phyloP scores from a whole-genome alignment of 92 coral and sea anemone species.

The Epizoanthus illoricatus region DNA sequence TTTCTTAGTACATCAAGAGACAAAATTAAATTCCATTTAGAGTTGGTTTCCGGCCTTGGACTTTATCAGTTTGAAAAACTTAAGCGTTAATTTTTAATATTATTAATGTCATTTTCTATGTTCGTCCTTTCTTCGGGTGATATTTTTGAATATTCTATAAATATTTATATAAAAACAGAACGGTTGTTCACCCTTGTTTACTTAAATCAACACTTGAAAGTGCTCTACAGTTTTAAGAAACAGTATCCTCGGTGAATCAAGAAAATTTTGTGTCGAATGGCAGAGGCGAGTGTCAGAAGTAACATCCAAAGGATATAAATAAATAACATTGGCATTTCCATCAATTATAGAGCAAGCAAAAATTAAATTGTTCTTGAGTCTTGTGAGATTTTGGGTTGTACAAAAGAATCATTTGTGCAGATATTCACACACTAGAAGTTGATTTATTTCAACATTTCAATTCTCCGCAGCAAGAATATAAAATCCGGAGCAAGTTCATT shows the following conservation, averaged over 20 bases:
- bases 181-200: conserved; percentile 39
- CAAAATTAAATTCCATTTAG: conserved; percentile 31
- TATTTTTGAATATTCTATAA: conserved; percentile 44
- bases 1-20: conserved; percentile 4
- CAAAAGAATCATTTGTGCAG: conserved; percentile 1
- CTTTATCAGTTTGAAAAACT: conserved; percentile 15
- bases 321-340: not conserved
- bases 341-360: not conserved
- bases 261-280: conserved; percentile 2
- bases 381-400: not conserved
- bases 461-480: not conserved
- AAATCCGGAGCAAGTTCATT: not conserved
- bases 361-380: not conserved
- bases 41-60: conserved; percentile 15
- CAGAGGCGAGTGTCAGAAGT: not conserved
- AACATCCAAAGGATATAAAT: not conserved
- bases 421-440: not conserved
- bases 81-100: conserved; percentile 50
- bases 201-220: conserved; percentile 56
- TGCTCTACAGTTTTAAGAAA: conserved; percentile 56
- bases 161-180: conserved; percentile 63
- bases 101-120: conserved; percentile 48
- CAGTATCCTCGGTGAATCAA: conserved; percentile 47
- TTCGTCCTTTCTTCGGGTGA: conserved; percentile 30
- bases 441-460: not conserved